phyloP scores from a whole-genome alignment of 2,888 invertebrate species.

The Mythimna impura region DNA sequence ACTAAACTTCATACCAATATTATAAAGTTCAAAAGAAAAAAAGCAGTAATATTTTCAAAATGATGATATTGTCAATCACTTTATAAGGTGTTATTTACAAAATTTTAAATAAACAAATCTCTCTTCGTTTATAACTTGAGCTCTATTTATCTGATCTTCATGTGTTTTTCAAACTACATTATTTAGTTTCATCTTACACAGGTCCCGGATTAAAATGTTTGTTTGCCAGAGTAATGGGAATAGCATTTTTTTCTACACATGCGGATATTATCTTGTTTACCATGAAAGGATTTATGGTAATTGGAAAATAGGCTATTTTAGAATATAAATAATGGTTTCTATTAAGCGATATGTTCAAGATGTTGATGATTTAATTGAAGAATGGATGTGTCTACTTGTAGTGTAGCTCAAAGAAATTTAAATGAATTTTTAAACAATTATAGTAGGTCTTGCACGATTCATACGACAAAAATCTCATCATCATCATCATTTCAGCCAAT shows the following conservation, averaged over 20 bases:
- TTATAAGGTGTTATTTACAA: too few species aligned
- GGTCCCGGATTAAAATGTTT: constrained; percentile 59
- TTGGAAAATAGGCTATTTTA: constrained; percentile 41
- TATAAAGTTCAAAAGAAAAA: too few species aligned
- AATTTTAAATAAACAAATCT: background rate
- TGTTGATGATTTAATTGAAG: constrained; percentile 23
- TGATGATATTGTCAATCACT: too few species aligned
- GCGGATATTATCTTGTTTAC: constrained; percentile 51
- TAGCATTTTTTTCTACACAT: constrained; percentile 33
- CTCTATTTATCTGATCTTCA: constrained; percentile 63
- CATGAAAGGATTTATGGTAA: constrained; percentile 46
- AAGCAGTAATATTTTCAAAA: too few species aligned
- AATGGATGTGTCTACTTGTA: too few species aligned
- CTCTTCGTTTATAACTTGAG: constrained; percentile 46
- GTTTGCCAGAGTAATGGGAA: constrained; percentile 42
- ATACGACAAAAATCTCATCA: too few species aligned
- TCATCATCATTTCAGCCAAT: too few species aligned
- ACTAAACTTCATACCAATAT: too few species aligned
- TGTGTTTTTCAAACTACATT: constrained; percentile 63
- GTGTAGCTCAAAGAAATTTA: too few species aligned
- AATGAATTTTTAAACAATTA: too few species aligned
- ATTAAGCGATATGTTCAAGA: constrained; percentile 6
- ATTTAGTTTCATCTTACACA: constrained; percentile 62
- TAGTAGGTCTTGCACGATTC: too few species aligned
- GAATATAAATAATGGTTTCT: constrained; percentile 15